A percentile compares a stretch with the other conserved stretches of the same genome.
Conservation (phyloP, 2,888 invertebrate species). For the Pachydiplax longipennis region DNA sequence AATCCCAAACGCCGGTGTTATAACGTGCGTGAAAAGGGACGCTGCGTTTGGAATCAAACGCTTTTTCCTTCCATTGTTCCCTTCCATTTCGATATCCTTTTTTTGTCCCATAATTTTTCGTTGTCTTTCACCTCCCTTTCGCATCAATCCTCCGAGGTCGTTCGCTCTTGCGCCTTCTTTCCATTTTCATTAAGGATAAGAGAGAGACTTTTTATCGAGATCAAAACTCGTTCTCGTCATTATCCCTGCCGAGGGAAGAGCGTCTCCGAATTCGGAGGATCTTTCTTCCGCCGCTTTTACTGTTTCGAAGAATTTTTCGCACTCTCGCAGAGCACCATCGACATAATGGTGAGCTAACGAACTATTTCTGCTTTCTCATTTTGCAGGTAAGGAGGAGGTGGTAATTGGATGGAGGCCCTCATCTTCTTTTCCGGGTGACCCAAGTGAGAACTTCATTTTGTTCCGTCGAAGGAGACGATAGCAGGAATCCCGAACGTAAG, state of each 20-base stretch:
- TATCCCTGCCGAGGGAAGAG: neutral
- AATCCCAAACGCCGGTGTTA: neutral
- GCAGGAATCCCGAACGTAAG: too few relatives aligned
- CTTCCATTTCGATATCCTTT: neutral
- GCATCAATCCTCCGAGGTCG: neutral
- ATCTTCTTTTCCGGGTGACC: too few relatives aligned
- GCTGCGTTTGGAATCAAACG: neutral
- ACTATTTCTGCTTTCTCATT: neutral
- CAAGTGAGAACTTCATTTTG: too few relatives aligned
- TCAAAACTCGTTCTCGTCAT: neutral
- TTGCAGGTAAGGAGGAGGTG: neutral
- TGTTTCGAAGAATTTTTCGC: neutral
- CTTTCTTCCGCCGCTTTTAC: neutral
- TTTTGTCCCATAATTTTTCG: neutral
- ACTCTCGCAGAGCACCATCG: neutral
- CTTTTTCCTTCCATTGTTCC: neutral
- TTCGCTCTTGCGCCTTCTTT: neutral
- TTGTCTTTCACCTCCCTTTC: neutral
- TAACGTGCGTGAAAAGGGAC: neutral
- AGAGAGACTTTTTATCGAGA: neutral
- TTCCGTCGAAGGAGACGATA: too few relatives aligned
- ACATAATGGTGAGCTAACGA: neutral
- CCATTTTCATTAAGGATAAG: neutral
- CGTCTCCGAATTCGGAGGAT: neutral
- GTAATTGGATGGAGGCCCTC: neutral